Conservation (phyloP, 2,888 invertebrate species). For the Dascillus cervinus region DNA sequence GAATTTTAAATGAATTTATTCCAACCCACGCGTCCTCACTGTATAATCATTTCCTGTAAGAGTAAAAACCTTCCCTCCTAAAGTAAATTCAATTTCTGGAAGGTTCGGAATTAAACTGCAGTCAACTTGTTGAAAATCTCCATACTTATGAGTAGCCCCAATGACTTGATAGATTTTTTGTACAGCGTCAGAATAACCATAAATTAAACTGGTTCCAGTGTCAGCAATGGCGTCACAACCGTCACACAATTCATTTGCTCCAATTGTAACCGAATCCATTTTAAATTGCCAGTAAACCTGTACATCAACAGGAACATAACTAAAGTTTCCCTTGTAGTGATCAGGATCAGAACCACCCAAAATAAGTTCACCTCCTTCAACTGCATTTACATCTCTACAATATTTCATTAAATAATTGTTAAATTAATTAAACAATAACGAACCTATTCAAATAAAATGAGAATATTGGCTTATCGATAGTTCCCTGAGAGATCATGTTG, state of each 20-base stretch:
- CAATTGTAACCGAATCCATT: constrained; percentile 66
- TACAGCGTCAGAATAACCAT: constrained; percentile 79
- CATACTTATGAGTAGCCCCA: constrained; percentile 72
- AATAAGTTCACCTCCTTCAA: constrained; percentile 78
- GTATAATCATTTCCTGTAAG: constrained; percentile 82
- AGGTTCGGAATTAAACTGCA: constrained; percentile 71
- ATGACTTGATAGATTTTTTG: constrained; percentile 72
- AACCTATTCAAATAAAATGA: constrained; percentile 91
- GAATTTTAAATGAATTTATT: too few species aligned
- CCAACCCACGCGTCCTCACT: neutral
- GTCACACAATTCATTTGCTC: constrained; percentile 55
- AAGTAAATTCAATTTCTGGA: constrained; percentile 68
- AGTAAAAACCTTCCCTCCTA: constrained; percentile 71
- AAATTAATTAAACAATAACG: too few species aligned
- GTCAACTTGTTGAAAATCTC: constrained; percentile 75
- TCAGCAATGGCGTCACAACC: constrained; percentile 95
- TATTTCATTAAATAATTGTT: too few species aligned
- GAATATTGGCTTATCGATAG: constrained; percentile 69
- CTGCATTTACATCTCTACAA: too few species aligned
- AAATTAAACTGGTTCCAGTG: constrained; percentile 93
- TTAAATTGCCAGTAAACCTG: constrained; percentile 96
- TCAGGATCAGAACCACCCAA: constrained; percentile 91
- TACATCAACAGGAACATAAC: constrained; percentile 75
- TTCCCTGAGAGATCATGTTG: constrained; percentile 77
- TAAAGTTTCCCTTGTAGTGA: constrained; percentile 83